Evolutionary conservation across 2,113 vertebrate species (phyloP).

Genomic region (Trichechus manatus): DNA sequence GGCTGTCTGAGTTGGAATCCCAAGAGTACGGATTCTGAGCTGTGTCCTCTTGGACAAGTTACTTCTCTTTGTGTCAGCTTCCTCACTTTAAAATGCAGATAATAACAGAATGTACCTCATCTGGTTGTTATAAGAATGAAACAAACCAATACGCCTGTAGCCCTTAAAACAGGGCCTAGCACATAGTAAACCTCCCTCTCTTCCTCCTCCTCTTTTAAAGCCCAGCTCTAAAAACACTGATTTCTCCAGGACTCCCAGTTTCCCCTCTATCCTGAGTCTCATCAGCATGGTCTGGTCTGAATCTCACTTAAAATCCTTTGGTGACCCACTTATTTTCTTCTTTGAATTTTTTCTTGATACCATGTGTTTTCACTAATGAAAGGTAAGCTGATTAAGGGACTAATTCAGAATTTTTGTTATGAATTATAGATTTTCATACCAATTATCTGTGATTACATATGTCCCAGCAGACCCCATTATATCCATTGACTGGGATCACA

Average conservation of each 20-base stretch:
- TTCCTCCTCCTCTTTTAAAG: background rate
- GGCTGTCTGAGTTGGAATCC: background rate
- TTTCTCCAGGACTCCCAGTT: background rate
- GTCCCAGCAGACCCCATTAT: too few relatives aligned
- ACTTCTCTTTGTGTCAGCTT: slow-evolving; percentile 23
- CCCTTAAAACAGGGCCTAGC: background rate
- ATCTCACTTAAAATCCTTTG: background rate
- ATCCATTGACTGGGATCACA: too few relatives aligned
- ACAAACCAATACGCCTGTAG: background rate
- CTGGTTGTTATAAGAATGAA: background rate
- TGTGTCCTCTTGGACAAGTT: background rate
- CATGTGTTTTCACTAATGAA: too few relatives aligned
- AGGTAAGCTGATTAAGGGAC: too few relatives aligned
- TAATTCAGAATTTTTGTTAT: too few relatives aligned
- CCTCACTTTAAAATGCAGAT: slow-evolving; percentile 2
- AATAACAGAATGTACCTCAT: background rate
- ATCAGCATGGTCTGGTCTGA: background rate
- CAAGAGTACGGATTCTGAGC: background rate
- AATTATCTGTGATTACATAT: too few relatives aligned
- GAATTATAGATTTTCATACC: too few relatives aligned
- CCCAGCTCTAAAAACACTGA: background rate
- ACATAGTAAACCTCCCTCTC: background rate
- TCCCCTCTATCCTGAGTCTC: background rate
- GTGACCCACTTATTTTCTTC: too few relatives aligned
- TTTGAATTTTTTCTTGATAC: too few relatives aligned